These are phyloP conservation scores for Mylabris sibirica DNA, from an alignment of 2,888 invertebrate genomes.

Conservation along the genomic window DNA sequence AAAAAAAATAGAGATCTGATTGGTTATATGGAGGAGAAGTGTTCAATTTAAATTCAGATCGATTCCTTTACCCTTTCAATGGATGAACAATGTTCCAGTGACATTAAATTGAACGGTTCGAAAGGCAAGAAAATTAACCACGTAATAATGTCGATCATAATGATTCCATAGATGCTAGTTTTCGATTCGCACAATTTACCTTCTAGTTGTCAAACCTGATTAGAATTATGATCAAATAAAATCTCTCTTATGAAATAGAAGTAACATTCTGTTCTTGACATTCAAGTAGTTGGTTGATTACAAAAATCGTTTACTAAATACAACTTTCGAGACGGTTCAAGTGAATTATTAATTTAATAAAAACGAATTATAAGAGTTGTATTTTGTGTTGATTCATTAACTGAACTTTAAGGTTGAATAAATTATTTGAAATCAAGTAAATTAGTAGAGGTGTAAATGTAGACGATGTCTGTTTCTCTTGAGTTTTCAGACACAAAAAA, in stretches of 20 bases:
- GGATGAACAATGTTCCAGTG: conserved; percentile 36
- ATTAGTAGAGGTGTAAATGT: conserved; percentile 41
- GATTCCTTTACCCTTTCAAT: conserved; percentile 37
- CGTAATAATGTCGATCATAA: conserved; percentile 50
- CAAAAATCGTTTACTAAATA: not conserved
- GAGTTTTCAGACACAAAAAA: conserved; percentile 21
- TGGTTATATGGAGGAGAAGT: not conserved
- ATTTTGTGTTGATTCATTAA: not conserved
- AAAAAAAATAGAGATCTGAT: not conserved
- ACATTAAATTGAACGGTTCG: conserved; percentile 40
- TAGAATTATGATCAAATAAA: conserved; percentile 32
- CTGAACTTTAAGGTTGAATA: not conserved
- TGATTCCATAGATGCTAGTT: conserved; percentile 44
- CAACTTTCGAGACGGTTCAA: not conserved
- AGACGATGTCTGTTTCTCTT: conserved; percentile 32
- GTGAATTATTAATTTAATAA: conserved; percentile 1
- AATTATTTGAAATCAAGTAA: conserved; percentile 20
- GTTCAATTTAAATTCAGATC: conserved; percentile 35
- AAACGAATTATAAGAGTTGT: not conserved
- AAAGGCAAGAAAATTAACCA: conserved; percentile 47
- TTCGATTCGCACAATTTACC: conserved; percentile 44
- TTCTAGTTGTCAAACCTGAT: conserved; percentile 44
- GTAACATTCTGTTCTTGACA: not conserved
- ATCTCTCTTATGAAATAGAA: not conserved
- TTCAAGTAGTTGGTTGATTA: too few relatives aligned